Evolutionary conservation across 2,113 vertebrate genomes (phyloP), one percentile per base, ranked within the genome.

Genomic region (Xenus cinereus): DNA sequence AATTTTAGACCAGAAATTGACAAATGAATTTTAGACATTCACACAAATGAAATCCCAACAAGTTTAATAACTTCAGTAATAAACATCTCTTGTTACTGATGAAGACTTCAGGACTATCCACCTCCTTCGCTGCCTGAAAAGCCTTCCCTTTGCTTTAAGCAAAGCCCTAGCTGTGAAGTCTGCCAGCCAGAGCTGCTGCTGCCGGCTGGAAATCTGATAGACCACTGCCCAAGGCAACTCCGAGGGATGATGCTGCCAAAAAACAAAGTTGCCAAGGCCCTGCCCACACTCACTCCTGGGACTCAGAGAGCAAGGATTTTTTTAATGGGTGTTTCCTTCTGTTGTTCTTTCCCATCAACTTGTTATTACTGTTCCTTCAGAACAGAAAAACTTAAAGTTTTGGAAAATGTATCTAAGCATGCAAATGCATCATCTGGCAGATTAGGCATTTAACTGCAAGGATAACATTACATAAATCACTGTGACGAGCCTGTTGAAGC

Each of bases 331-430:
- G 39, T 84, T 94, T 87, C 76, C 43, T 93, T 84, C 81, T 92
- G 73, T 79, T 91, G 32, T n/a, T 92, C 89, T 95, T 94, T 89
- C 93, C 93, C 89, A 87, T 89, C 56, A 28, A 48, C 39, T 89
- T 59, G 35, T 48, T 84, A 81, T 66, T 77, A 15, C 86, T 87
- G 37, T 77, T 63, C 60, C 86, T 84, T 67, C 80, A 89, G 60
- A 95, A 91, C n/a, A 94, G 92, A 91, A 90, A 80, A 92, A 68
- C 35, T 21, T n/a, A 62, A 64, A 45, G 57, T 53, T 93, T 94
- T 80, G 93, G 95, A 85, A 94, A 93, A 84, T 15, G 22, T 78
- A 92, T 82, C 76, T 90, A 89, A 94, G 84, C 64, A 33, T 48
- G 30, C 45, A 73, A 82, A 88, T 82, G 92, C 74, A 82, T 94